Conservation (phyloP, 92 coral and sea anemone genomes). For the Micromussa lordhowensis region DNA sequence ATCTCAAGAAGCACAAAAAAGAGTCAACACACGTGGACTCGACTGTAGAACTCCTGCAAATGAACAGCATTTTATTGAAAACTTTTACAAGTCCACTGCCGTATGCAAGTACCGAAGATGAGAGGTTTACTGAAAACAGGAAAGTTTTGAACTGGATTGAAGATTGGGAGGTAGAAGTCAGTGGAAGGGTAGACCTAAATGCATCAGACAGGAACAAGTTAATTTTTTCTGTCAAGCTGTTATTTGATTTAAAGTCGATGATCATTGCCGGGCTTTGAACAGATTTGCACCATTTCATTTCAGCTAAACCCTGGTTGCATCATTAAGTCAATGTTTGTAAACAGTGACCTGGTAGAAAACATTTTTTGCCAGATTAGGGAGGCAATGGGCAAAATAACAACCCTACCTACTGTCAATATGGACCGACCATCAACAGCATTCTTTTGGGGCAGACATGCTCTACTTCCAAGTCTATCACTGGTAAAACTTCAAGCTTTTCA, state of each 20-base stretch:
- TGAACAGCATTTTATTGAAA: conserved; percentile 24
- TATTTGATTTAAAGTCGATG: conserved; percentile 53
- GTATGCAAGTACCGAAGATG: conserved; percentile 20
- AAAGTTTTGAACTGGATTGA: conserved; percentile 37
- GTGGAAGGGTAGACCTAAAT: background rate
- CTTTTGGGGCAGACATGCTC: conserved; percentile 53
- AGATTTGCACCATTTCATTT: conserved; percentile 23
- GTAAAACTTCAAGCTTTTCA: conserved; percentile 42
- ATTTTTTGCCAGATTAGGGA: conserved; percentile 61
- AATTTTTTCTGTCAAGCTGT: conserved; percentile 43
- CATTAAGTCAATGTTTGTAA: conserved; percentile 25
- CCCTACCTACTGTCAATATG: conserved; percentile 60
- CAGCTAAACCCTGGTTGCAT: conserved; percentile 48
- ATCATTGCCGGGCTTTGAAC: conserved; percentile 53
- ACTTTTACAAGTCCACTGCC: conserved; percentile 22
- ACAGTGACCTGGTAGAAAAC: conserved; percentile 65
- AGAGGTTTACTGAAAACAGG: conserved; percentile 30
- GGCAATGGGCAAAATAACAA: conserved; percentile 70
- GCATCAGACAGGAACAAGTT: conserved; percentile 49
- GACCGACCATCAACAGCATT: conserved; percentile 50
- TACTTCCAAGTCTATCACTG: conserved; percentile 51
- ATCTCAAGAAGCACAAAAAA: conserved; percentile 27
- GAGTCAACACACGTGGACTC: conserved; percentile 12
- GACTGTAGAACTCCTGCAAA: conserved; percentile 30
- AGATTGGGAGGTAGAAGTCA: conserved; percentile 38